phyloP scores from a whole-genome alignment of 2,113 vertebrate species.

The Odontophorus gujanensis region DNA sequence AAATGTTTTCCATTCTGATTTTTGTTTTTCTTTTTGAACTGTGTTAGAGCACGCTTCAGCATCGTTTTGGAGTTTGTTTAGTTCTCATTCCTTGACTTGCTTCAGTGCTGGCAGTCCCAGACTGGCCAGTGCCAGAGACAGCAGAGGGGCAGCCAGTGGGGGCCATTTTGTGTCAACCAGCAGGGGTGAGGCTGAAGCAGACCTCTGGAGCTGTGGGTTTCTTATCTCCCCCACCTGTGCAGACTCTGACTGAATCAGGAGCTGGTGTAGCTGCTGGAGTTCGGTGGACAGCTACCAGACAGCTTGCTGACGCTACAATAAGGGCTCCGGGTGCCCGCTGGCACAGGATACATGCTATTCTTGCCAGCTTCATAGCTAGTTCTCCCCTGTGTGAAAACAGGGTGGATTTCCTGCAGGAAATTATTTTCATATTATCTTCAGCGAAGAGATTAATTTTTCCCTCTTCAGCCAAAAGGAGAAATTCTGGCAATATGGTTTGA shows the following conservation, averaged over 20 bases:
- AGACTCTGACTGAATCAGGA: background rate
- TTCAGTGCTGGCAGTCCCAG: background rate
- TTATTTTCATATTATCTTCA: background rate
- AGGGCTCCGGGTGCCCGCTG: background rate
- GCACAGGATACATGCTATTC: background rate
- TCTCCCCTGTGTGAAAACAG: background rate
- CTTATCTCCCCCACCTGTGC: background rate
- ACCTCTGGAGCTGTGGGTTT: background rate
- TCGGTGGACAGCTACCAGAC: background rate
- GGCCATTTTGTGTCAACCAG: background rate
- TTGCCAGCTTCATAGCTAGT: background rate
- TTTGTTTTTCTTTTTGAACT: conserved; percentile 17
- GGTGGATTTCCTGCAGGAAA: background rate
- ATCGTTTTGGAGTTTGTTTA: conserved; percentile 38
- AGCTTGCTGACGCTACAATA: background rate
- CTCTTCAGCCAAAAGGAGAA: background rate
- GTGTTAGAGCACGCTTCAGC: background rate
- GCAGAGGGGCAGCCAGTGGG: background rate
- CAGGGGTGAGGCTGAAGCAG: background rate
- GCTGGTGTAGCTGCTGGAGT: background rate
- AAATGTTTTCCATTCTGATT: conserved; percentile 31
- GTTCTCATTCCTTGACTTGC: background rate
- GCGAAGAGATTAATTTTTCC: background rate
- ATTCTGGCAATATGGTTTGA: background rate
- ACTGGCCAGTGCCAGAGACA: background rate